Evolutionary conservation across 2,113 vertebrate genomes (phyloP).

Genomic region (Corydoras sp.): DNA sequence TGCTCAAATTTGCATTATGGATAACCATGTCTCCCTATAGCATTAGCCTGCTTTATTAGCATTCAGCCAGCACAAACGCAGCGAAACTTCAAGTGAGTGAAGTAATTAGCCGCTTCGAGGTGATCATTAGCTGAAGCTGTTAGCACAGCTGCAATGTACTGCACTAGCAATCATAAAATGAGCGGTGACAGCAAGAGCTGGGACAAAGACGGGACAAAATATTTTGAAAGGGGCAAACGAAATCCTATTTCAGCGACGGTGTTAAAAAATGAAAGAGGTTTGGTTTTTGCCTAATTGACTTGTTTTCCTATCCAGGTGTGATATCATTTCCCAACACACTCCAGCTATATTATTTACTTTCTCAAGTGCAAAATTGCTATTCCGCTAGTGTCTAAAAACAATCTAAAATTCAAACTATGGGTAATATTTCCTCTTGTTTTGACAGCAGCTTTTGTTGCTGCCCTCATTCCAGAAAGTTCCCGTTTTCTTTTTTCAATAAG

Average conservation of each 20-base stretch:
- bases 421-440: constrained; percentile 27
- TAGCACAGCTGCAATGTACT: constrained; percentile 31
- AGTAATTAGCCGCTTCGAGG: constrained; percentile 38
- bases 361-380: constrained; percentile 32
- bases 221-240: constrained; percentile 13
- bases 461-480: constrained; percentile 28
- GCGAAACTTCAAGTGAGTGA: constrained; percentile 34
- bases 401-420: constrained; percentile 15
- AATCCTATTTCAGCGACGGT: constrained; percentile 11
- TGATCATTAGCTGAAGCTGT: constrained; percentile 35
- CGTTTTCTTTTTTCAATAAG: constrained; percentile 28
- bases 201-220: constrained; percentile 27
- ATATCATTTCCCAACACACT: constrained; percentile 18
- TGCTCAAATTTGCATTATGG: constrained; percentile 27
- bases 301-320: constrained; percentile 32
- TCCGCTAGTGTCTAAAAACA: constrained; percentile 18
- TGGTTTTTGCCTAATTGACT: constrained; percentile 18
- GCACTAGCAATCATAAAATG: constrained; percentile 33
- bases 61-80: constrained; percentile 34
- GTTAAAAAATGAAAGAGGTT: constrained; percentile 11
- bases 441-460: constrained; percentile 25
- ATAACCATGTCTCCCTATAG: constrained; percentile 21
- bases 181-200: constrained; percentile 29
- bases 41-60: constrained; percentile 33
- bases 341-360: constrained; percentile 20